Evolutionary conservation across 2,797 vertebrate genomes (phyloP).

Genomic region (Pangasius djambal): DNA sequence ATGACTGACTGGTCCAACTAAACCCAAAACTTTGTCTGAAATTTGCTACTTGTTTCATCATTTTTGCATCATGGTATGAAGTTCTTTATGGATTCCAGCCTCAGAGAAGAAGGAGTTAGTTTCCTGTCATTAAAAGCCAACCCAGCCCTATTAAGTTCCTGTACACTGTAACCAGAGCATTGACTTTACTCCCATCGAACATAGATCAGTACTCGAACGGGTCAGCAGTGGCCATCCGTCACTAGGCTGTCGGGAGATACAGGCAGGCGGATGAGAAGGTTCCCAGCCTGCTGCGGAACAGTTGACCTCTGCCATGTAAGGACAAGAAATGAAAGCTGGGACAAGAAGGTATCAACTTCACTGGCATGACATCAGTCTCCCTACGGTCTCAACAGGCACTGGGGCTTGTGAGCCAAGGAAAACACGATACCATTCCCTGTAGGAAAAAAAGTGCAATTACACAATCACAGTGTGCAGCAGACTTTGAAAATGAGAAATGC

Average conservation of each 20-base stretch:
- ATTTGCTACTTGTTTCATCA: slow-evolving; percentile 22
- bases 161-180: slow-evolving; percentile 31
- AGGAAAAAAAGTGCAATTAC: slow-evolving; percentile 56
- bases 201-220: slow-evolving; percentile 43
- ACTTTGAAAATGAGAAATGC: slow-evolving; percentile 48
- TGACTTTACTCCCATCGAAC: slow-evolving; percentile 43
- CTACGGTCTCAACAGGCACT: slow-evolving; percentile 53
- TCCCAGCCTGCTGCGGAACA: slow-evolving; percentile 35
- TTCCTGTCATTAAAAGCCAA: slow-evolving; percentile 37
- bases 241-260: slow-evolving; percentile 18
- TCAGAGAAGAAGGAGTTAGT: slow-evolving; percentile 25
- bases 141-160: slow-evolving; percentile 32
- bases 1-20: slow-evolving; percentile 39
- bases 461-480: slow-evolving; percentile 46
- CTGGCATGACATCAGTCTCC: slow-evolving; percentile 60
- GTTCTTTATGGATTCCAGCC: slow-evolving; percentile 11
- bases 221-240: slow-evolving; percentile 43
- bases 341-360: slow-evolving; percentile 61
- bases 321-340: slow-evolving; percentile 52
- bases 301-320: slow-evolving; percentile 60
- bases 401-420: slow-evolving; percentile 50
- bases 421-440: slow-evolving; percentile 59
- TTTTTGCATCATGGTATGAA: not conserved
- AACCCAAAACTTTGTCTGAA: slow-evolving; percentile 15
- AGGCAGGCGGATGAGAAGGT: slow-evolving; percentile 37